phyloP scores from a whole-genome alignment of 1,140 invertebrate genomes.

The Heliconius hermathena region DNA sequence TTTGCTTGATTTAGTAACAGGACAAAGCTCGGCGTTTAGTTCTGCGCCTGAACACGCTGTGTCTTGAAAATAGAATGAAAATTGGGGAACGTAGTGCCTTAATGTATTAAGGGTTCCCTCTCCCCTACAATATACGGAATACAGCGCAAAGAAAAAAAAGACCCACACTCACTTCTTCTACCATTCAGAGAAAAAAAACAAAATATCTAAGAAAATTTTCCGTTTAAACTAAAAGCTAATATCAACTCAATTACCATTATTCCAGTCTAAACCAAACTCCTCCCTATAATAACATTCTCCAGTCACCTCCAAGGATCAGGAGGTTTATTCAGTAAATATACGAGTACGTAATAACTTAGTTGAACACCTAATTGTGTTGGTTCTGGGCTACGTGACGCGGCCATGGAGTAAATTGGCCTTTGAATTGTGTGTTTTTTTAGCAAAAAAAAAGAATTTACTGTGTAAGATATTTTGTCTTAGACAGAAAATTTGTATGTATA shows the following conservation, averaged over 20 bases:
- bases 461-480: neutral
- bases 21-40: too few species aligned
- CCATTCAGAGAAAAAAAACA: neutral
- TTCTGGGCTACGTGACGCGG: slow-evolving; percentile 49
- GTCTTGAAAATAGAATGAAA: too few species aligned
- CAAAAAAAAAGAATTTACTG: neutral
- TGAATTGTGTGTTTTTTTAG: slow-evolving; percentile 17
- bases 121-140: too few species aligned
- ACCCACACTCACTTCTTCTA: too few species aligned
- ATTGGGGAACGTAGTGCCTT: too few species aligned
- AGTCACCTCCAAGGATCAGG: slow-evolving; percentile 55
- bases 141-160: too few species aligned
- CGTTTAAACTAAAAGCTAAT: neutral
- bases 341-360: slow-evolving; percentile 43
- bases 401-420: slow-evolving; percentile 33
- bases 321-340: slow-evolving; percentile 57
- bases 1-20: too few species aligned
- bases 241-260: neutral
- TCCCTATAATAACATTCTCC: slow-evolving; percentile 61
- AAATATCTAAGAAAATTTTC: neutral
- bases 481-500: neutral
- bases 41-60: too few species aligned
- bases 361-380: slow-evolving; percentile 63
- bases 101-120: too few species aligned
- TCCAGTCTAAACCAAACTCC: slow-evolving; percentile 22